phyloP scores from a whole-genome alignment of 2,113 vertebrate genomes.

The Canis aureus region DNA sequence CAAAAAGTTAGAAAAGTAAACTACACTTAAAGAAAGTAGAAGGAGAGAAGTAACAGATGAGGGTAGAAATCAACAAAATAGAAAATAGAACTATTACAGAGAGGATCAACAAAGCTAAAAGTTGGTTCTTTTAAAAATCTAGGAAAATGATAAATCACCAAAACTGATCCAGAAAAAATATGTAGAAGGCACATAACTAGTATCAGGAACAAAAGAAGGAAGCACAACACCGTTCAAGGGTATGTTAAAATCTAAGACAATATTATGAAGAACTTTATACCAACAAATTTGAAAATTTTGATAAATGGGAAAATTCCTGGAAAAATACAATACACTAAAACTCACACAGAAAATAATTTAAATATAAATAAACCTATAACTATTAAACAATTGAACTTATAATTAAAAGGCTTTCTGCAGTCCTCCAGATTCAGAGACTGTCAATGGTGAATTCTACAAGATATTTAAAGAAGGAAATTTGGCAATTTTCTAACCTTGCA shows the following conservation, averaged over 20 bases:
- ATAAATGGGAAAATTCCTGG: neutral
- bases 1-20: slow-evolving; percentile 37
- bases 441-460: slow-evolving; percentile 40
- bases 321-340: slow-evolving; percentile 50
- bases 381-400: slow-evolving; percentile 58
- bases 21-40: neutral
- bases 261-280: slow-evolving; percentile 39
- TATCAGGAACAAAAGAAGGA: neutral
- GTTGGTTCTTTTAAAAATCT: slow-evolving; percentile 12
- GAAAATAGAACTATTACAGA: neutral
- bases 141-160: slow-evolving; percentile 27
- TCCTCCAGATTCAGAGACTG: neutral
- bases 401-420: slow-evolving; percentile 16
- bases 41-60: neutral
- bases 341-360: slow-evolving; percentile 18
- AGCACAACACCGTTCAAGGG: neutral
- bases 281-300: slow-evolving; percentile 52
- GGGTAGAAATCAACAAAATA: slow-evolving; percentile 16
- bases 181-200: neutral
- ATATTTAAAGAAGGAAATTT: neutral
- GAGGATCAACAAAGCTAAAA: slow-evolving; percentile 15
- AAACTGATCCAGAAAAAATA: neutral
- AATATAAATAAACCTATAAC: neutral
- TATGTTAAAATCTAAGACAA: neutral
- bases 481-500: slow-evolving; percentile 31